Percentiles rank a stretch among this genome's conserved stretches.
These are phyloP conservation scores for Drosophila equinoxialis DNA, from an alignment of 1,140 invertebrate species.

Conservation along the genomic window DNA sequence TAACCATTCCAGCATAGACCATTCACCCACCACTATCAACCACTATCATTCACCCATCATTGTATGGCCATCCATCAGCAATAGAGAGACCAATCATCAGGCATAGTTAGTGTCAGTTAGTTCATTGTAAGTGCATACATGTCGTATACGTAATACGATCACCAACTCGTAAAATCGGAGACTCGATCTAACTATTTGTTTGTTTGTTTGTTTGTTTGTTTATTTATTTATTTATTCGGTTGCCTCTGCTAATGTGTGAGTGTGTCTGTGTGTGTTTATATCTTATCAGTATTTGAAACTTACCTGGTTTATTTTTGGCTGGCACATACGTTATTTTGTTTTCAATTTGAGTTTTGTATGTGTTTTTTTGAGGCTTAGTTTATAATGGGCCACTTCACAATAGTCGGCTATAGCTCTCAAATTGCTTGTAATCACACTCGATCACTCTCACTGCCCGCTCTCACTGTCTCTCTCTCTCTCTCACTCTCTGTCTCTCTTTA, in stretches of 20 bases:
- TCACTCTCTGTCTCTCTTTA: constrained; percentile 8
- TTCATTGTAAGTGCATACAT: not conserved
- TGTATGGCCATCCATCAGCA: constrained; percentile 19
- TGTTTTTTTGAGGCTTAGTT: constrained; percentile 11
- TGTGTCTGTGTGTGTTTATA: constrained; percentile 9
- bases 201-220: not conserved
- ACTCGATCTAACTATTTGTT: not conserved
- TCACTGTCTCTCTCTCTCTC: not conserved
- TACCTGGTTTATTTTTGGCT: constrained; percentile 30
- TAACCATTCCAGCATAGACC: not conserved
- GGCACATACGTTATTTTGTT: constrained; percentile 39
- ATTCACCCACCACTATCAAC: constrained; percentile 10
- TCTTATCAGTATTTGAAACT: constrained; percentile 41
- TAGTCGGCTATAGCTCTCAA: not conserved
- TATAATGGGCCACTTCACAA: constrained; percentile 15
- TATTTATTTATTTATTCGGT: constrained; percentile 1
- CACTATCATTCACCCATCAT: not conserved
- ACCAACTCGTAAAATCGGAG: not conserved
- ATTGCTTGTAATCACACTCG: not conserved
- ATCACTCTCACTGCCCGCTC: not conserved
- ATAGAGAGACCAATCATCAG: constrained; percentile 37
- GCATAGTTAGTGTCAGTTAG: not conserved
- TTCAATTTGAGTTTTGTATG: constrained; percentile 3
- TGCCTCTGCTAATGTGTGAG: not conserved
- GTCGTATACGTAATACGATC: constrained; percentile 2